Base-by-base conservation (phyloP, 2,888 invertebrate genomes). In the Helobdella robusta region DNA sequence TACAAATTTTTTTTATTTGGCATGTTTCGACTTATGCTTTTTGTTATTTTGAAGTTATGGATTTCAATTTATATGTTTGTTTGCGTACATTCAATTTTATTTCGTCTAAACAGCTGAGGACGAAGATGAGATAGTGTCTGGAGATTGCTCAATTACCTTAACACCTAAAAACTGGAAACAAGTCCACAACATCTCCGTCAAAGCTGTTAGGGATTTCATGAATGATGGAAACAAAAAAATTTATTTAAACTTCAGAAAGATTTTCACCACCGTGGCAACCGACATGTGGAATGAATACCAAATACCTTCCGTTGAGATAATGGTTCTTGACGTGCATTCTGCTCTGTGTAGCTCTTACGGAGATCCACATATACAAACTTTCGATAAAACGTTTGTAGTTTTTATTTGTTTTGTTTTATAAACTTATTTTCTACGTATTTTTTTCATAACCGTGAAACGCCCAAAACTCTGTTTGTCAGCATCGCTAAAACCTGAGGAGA, bases 141-240 rank as follows among this genome's bases (percentile, higher is more conserved):
- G 60, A 68, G 73, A 59, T 69, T 69, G 69, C 64, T 65, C 44
- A 66, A 69, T 71, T 67, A 71, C 59, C 32, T 56, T 70, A 32
- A 70, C 67, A 8, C 65, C 70, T 5, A 20, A 48, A 0, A 70
- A 68, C 59, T 70, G 70, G 70, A 34, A 44, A 6, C 34, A 70
- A 40, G 59, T 61, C 11, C 69, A 70, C 40, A 65, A 67, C 65
- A 62, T 70, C 6, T 44, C 58, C 56, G 70, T 70, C 1, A 70
- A 68, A 58, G 70, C 70, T 11, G 70, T 70, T 6, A 50, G 70
- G 18, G 70, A 70, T 54, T 70, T 70, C 65, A 68, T 68, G 63
- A 59, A 59, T 11, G 70, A 70, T 54, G 70, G 70, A 11, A 70
- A 67, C 65, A 67, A 67, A 60, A 35, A 46, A 8, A 70, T 70